phyloP scores from a whole-genome alignment of 2,113 vertebrate genomes.

The Solea senegalensis region DNA sequence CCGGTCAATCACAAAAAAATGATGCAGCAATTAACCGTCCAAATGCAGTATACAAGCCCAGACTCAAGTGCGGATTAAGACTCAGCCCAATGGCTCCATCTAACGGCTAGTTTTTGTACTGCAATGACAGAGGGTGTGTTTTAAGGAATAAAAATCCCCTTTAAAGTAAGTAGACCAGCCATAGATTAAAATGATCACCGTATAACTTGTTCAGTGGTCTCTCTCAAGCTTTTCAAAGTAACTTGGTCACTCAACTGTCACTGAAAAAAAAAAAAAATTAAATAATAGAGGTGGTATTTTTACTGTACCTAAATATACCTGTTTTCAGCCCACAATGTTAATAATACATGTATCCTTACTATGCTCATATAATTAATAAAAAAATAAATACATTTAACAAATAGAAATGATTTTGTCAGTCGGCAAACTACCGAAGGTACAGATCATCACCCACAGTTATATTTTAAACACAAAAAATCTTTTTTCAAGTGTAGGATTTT shows the following conservation, averaged over 20 bases:
- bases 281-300: constrained; percentile 59
- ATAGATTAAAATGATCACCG: constrained; percentile 62
- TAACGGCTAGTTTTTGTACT: constrained; percentile 71
- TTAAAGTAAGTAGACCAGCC: constrained; percentile 76
- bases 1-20: neutral
- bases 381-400: constrained; percentile 84
- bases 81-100: constrained; percentile 61
- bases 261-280: constrained; percentile 42
- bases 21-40: constrained; percentile 14
- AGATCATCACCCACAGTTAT: constrained; percentile 53
- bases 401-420: constrained; percentile 74
- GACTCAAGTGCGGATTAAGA: constrained; percentile 38
- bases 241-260: constrained; percentile 80
- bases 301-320: constrained; percentile 55
- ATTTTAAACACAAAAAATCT: constrained; percentile 41
- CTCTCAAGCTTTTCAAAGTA: constrained; percentile 54
- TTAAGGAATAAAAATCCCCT: constrained; percentile 47
- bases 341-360: constrained; percentile 69
- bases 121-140: constrained; percentile 33
- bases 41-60: constrained; percentile 63
- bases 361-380: constrained; percentile 77
- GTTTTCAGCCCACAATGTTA: constrained; percentile 49
- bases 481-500: constrained; percentile 68
- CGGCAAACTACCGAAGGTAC: constrained; percentile 63
- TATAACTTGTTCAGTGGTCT: constrained; percentile 73